These are phyloP conservation scores for Erebia aethiops DNA, from an alignment of 2,888 invertebrate genomes.

Conservation along the genomic window DNA sequence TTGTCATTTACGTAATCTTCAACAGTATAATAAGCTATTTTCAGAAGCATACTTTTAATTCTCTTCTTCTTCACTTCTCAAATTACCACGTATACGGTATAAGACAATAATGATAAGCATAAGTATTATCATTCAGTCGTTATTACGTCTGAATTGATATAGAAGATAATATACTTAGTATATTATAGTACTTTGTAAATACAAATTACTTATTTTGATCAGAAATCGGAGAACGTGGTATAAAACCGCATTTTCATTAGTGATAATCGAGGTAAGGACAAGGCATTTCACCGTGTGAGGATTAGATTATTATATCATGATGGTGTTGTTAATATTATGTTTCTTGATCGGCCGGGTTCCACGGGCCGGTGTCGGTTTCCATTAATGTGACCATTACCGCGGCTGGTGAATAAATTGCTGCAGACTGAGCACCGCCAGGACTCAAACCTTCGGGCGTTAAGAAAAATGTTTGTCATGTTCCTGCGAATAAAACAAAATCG, in stretches of 20 bases:
- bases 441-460: slow-evolving; percentile 15
- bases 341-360: slow-evolving; percentile 60
- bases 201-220: background rate
- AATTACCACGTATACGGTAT: no score
- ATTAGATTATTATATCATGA: slow-evolving; percentile 72
- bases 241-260: slow-evolving; percentile 12
- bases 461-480: slow-evolving; percentile 10
- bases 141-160: no score
- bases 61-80: no score
- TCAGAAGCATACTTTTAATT: no score
- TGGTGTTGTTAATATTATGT: slow-evolving; percentile 75
- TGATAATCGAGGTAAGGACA: slow-evolving; percentile 43
- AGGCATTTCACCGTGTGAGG: slow-evolving; percentile 64
- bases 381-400: slow-evolving; percentile 71
- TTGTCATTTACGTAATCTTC: no score
- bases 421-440: slow-evolving; percentile 57
- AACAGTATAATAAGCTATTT: no score
- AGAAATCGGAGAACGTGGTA: slow-evolving; percentile 10
- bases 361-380: slow-evolving; percentile 72
- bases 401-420: slow-evolving; percentile 71
- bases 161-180: background rate
- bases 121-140: no score
- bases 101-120: background rate
- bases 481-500: no score
- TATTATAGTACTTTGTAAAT: background rate